These are phyloP conservation scores for Callaeas wilsoni DNA, from an alignment of 2,113 vertebrate genomes.

Conservation along the genomic window DNA sequence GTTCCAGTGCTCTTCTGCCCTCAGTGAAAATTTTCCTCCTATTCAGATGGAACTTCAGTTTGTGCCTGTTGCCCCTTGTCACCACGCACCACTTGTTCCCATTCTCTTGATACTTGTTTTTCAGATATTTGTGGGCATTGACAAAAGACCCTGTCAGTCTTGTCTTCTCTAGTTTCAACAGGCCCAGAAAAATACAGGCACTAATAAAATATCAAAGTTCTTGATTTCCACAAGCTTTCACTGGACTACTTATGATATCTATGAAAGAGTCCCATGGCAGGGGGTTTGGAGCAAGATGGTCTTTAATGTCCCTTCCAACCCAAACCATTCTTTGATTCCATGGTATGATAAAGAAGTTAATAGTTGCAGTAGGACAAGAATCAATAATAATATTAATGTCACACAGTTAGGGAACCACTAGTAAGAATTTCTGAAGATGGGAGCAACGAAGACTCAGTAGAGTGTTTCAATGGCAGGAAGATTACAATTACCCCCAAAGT, in stretches of 20 bases:
- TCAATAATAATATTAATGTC: not conserved
- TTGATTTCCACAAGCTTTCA: not conserved
- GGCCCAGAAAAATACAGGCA: not conserved
- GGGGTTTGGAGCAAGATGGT: not conserved
- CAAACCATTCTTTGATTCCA: not conserved
- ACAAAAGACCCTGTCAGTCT: not conserved
- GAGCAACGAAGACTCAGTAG: not conserved
- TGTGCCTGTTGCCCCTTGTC: not conserved
- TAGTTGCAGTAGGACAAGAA: not conserved
- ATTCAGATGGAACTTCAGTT: not conserved
- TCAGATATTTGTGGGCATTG: not conserved
- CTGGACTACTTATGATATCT: not conserved
- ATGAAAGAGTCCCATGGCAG: not conserved
- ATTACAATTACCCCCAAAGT: not conserved
- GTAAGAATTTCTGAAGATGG: not conserved
- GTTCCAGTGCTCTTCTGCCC: not conserved
- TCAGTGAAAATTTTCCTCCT: not conserved
- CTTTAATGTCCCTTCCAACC: not conserved
- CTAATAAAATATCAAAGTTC: not conserved
- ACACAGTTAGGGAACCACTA: not conserved
- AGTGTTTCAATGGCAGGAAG: not conserved
- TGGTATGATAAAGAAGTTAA: not conserved
- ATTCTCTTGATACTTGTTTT: not conserved
- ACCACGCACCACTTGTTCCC: too few species aligned
- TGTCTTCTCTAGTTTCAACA: not conserved